phyloP scores from a whole-genome alignment of 2,113 vertebrate species.

The Pollimyrus isidori region DNA sequence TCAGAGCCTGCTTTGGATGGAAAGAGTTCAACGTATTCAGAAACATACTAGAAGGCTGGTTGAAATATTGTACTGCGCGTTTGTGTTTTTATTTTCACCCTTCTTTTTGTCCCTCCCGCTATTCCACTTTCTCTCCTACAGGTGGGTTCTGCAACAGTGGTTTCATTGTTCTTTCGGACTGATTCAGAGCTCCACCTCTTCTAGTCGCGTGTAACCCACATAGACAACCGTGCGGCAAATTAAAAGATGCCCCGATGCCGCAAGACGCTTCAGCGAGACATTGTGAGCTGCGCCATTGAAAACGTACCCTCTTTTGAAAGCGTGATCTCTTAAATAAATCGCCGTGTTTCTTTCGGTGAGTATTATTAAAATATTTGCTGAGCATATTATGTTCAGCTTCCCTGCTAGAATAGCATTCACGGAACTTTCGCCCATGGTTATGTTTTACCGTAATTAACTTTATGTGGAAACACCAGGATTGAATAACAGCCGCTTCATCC shows the following conservation, averaged over 20 bases:
- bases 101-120: background rate
- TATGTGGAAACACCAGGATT: background rate
- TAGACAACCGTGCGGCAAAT: background rate
- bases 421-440: background rate
- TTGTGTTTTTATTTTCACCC: background rate
- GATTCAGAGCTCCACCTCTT: background rate
- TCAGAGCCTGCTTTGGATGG: constrained; percentile 11
- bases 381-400: background rate
- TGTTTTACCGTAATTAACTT: background rate
- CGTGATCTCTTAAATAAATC: background rate
- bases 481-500: background rate
- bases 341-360: background rate
- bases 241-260: background rate
- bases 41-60: background rate
- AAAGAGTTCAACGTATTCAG: background rate
- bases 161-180: background rate
- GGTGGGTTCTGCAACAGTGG: background rate
- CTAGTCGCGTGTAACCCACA: background rate
- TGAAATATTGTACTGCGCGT: background rate
- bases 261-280: background rate
- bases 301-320: background rate
- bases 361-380: background rate
- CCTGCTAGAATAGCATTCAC: background rate
- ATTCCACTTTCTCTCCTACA: background rate
- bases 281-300: background rate